These are phyloP conservation scores for Menidia menidia DNA, from an alignment of 2,797 vertebrate species.

Conservation along the genomic window DNA sequence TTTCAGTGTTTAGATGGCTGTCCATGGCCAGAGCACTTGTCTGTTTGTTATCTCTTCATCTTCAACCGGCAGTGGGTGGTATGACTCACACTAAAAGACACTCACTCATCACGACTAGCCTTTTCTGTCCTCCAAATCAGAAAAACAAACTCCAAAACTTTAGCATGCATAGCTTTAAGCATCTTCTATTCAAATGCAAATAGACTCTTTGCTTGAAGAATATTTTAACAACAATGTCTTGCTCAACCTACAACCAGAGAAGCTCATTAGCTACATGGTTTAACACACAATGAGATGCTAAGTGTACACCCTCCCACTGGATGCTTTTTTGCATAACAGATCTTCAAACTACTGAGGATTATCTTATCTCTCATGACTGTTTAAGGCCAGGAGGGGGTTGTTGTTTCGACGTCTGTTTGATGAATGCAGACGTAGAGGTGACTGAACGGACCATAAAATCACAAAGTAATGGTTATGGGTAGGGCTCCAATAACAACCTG, in stretches of 20 bases:
- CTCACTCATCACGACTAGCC: constrained; percentile 22
- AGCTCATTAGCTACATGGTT: constrained; percentile 20
- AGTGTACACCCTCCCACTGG: constrained; percentile 5
- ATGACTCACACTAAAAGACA: constrained; percentile 53
- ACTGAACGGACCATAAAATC: no score
- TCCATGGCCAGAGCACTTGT: neutral
- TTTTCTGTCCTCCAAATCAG: constrained; percentile 9
- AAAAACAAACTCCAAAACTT: constrained; percentile 11
- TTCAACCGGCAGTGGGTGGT: constrained; percentile 49
- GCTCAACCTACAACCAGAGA: constrained; percentile 20
- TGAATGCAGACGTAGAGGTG: neutral
- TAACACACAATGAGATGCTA: neutral
- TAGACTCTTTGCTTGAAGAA: constrained; percentile 24
- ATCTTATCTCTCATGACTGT: neutral
- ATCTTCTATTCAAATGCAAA: constrained; percentile 45
- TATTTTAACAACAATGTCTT: constrained; percentile 17
- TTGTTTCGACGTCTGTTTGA: no score
- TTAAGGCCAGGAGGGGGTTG: no score
- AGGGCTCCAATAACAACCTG: neutral
- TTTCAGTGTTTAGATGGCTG: neutral
- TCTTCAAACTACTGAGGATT: neutral
- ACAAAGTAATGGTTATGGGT: neutral
- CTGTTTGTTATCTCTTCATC: constrained; percentile 4
- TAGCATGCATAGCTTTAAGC: constrained; percentile 1
- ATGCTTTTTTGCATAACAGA: constrained; percentile 33